phyloP scores from a whole-genome alignment of 2,113 vertebrate species.

The Microcebus tavaratra region DNA sequence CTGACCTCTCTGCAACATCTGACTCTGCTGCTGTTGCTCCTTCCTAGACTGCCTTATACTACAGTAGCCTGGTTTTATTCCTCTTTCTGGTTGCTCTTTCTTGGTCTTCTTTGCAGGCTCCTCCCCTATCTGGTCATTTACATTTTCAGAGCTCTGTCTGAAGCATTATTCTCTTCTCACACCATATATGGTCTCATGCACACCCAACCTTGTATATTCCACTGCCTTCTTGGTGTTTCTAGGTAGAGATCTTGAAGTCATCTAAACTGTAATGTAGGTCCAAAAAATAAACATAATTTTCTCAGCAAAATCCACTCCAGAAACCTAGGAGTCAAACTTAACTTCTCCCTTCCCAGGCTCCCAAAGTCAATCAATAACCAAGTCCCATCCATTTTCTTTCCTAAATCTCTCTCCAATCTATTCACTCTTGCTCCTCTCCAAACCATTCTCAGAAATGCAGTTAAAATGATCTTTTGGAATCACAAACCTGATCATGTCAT shows the following conservation, averaged over 20 bases:
- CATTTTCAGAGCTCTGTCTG: neutral
- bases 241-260: neutral
- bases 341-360: neutral
- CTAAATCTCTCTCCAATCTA: neutral
- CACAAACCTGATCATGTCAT: neutral
- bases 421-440: neutral
- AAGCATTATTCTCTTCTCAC: neutral
- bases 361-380: neutral
- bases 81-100: neutral
- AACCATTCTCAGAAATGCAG: neutral
- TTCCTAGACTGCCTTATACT: neutral
- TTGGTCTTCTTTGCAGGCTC: neutral
- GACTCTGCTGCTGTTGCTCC: neutral
- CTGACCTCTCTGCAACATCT: neutral
- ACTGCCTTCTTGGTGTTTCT: constrained; percentile 3
- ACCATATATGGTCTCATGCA: neutral
- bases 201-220: neutral
- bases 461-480: neutral
- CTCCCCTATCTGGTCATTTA: neutral
- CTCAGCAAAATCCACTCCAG: neutral
- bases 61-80: neutral
- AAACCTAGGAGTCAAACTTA: neutral
- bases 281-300: neutral
- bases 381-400: neutral
- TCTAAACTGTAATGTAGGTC: neutral